Evolutionary conservation across 1,140 invertebrate species (phyloP), one percentile per base, ranked within the genome.

Genomic region (Drosophila equinoxialis): DNA sequence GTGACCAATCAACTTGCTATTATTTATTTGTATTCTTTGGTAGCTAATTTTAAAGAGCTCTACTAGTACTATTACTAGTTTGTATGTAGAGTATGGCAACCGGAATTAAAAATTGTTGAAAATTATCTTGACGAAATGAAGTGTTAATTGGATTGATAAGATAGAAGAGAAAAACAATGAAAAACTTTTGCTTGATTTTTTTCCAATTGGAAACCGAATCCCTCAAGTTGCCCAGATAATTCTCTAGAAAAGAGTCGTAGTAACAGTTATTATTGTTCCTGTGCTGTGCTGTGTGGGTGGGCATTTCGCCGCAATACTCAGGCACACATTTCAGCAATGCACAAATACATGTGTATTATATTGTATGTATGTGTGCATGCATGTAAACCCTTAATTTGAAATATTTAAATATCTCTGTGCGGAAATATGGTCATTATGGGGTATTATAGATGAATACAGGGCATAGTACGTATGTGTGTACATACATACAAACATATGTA

Each of bases 71-170:
- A 30, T 30, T 30, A 30, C 30, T 30, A 30, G 30, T 30, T 30
- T 6, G 5, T 30, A 26, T 26, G 2, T 26, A 26, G 2, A 30
- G 26, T 33, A 59, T 58, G 11, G 10, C 7, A 37, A 37, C 33
- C 35, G 57, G 55, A 59, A 59, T 59, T 37, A 20, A 59, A 59
- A 37, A 8, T 23, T 59, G 57, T 59, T 11, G 14, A 59, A 33
- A 59, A 6, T 37, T 59, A 59, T 37, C 57, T 37, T 39, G 14
- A 14, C 33, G 17, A 30, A 30, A 20, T 13, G 11, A 37, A 10
- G 57, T 59, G 35, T 39, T 59, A 59, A 17, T 39, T 10, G 8
- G 14, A 5, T 2, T 37, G 57, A 59, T 59, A 59, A 59, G 57
- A 59, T 39, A 59, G 20, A 17, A 6, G 20, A 51, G 5, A 23